Evolutionary conservation across 2,888 invertebrate species (phyloP), one percentile per base, ranked within the genome.

Genomic region (Metellina segmentata): DNA sequence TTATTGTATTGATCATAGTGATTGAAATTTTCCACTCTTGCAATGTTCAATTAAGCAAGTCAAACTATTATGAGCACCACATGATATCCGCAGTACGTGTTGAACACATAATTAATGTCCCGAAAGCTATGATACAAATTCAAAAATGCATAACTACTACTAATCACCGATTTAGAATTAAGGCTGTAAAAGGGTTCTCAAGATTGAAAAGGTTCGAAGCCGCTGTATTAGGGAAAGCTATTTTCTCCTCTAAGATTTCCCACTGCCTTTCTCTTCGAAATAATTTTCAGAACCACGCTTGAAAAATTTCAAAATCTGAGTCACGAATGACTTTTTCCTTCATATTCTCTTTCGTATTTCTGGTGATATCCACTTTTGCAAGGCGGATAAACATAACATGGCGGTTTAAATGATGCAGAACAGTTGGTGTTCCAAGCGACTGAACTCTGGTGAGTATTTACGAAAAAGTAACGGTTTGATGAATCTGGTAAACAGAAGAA

Each of bases 401-500:
- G 71, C 85, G 48, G 8, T 69, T 51, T 81, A 81, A 91, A 71
- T 74, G 86, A 81, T 81, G 90, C 90, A 91, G 34, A 86, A 81
- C 75, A 49, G 6, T 81, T 79, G 49, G 20, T 81, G 90, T 91
- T 91, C 90, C 90, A 82, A 70, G 19, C 49, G 86, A 86, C 70
- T 71, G 75, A 69, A 19, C n/a, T 19, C 49, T 34, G 75, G 53
- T 16, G 86, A 69, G 75, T 89, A 71, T 82, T 82, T 89, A 77
- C 75, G 82, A 72, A 89, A 71, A 90, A 86, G 85, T 52, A 85
- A 75, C 71, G 86, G 75, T 77, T 86, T 86, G 81, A n/a, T 90
- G 90, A 51, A 19, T 49, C 48, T 53, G 71, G 53, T 49, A 91
- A 70, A 74, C 70, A 81, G 74, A 74, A 49, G 53, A 51, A 85